phyloP scores from a whole-genome alignment of 53 echinoderm and acorn worm genomes.

The Temnopleurus reevesii region DNA sequence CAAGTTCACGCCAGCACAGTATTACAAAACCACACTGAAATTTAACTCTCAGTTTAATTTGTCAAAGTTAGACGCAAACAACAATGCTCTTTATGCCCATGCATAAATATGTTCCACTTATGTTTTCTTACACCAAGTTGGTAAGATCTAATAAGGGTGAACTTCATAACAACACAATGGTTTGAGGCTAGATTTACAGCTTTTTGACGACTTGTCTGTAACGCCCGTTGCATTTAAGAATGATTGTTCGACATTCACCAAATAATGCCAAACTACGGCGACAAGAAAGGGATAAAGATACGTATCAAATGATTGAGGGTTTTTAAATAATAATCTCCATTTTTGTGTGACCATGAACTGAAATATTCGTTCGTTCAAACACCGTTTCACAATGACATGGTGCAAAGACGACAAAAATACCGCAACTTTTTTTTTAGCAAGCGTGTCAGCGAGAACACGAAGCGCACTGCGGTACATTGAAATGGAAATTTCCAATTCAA shows the following conservation, averaged over 20 bases:
- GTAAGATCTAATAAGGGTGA: constrained; percentile 20
- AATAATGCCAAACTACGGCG: not conserved
- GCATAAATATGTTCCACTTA: not conserved
- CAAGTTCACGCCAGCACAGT: constrained; percentile 1
- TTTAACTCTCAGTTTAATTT: constrained; percentile 28
- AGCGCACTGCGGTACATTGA: too few species aligned
- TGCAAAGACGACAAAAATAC: too few species aligned
- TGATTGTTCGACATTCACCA: not conserved
- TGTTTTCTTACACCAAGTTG: not conserved
- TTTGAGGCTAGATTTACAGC: not conserved
- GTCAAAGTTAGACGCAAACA: constrained; percentile 24
- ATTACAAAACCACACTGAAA: constrained; percentile 5
- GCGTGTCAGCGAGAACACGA: too few species aligned
- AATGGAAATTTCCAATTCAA: too few species aligned
- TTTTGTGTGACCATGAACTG: not conserved
- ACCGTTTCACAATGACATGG: too few species aligned
- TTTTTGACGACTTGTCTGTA: not conserved
- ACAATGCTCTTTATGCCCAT: not conserved
- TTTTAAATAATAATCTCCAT: not conserved
- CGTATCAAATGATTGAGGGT: not conserved
- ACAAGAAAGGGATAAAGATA: constrained; percentile 21
- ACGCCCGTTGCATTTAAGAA: constrained; percentile 13
- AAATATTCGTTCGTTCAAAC: not conserved
- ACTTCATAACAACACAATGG: not conserved
- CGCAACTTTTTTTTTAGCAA: too few species aligned